Base-by-base conservation (phyloP, 2,888 invertebrate genomes). In the Priocnemis perturbator region DNA sequence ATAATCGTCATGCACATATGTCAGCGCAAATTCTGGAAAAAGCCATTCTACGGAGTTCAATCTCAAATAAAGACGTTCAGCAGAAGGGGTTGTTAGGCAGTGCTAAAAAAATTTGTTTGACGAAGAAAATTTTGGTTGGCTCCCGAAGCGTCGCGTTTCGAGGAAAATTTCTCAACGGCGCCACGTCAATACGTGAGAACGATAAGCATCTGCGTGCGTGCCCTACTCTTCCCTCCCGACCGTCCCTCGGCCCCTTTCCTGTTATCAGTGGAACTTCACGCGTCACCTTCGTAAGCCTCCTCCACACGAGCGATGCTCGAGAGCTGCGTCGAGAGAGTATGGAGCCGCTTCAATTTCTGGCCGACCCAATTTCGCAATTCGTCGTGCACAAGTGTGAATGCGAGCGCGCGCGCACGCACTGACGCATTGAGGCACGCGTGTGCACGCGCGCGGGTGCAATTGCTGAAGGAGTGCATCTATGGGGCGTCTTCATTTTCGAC, bases 281-380 rank as follows among this genome's bases (percentile, higher is more conserved):
- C 67, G 59, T 79, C 70, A 71, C 71, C 62, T 67, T 71, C 63
- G 64, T 67, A 60, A 61, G 61, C 71, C 64, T 61, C 75, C 56
- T 62, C 76, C 53, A 55, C 69, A 59, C 66, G 21, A 37, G 20
- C 45, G 58, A 45, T 20, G 44, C 21, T 19, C 20, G 26, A 14
- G 15, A 37, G 58, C 26, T 48, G 44, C 69, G 47, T 64, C 56
- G 66, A 71, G 66, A 76, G 73, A 67, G 67, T 59, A 21, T 63
- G 69, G 69, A 70, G 70, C 71, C 70, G 74, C 64, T 77, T 86
- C 84, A 86, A 87, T 86, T 87, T 87, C 85, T 84, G 83, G 81
- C 73, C 82, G 87, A 87, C 87, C 86, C 82, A 86, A 85, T 88
- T 88, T 86, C 86, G 82, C 82, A 87, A 87, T 82, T 75, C 75